Percentiles rank a stretch among this genome's conserved stretches.
phyloP scores from a whole-genome alignment of 2,113 vertebrate genomes.

The Limanda limanda region DNA sequence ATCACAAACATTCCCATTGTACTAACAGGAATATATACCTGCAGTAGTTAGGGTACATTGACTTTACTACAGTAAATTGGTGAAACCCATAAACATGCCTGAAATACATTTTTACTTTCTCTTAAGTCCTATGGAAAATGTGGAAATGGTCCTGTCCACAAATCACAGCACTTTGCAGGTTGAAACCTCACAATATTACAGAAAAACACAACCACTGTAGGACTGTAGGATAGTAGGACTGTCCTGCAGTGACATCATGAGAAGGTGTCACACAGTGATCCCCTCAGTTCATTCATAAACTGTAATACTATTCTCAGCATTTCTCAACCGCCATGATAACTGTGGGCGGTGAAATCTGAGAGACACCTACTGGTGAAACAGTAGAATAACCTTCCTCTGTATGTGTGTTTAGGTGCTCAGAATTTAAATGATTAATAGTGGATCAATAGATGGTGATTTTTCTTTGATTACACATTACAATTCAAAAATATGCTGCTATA shows the following conservation, averaged over 20 bases:
- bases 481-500: not conserved
- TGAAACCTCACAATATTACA: too few species aligned
- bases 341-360: conserved; percentile 58
- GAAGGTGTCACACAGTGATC: conserved; percentile 48
- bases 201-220: too few species aligned
- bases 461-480: not conserved
- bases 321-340: not conserved
- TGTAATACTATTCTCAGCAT: conserved; percentile 7
- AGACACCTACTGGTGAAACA: conserved; percentile 77
- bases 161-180: too few species aligned
- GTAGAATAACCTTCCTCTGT: conserved; percentile 13
- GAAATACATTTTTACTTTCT: too few species aligned
- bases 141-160: too few species aligned
- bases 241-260: conserved; percentile 48
- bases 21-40: too few species aligned
- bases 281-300: conserved; percentile 76
- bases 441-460: not conserved
- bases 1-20: too few species aligned
- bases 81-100: too few species aligned
- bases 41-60: too few species aligned
- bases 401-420: not conserved
- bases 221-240: not conserved
- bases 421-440: not conserved
- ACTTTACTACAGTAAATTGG: too few species aligned
- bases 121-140: too few species aligned